These are phyloP conservation scores for Pachyrhynchus sulphureomaculatus DNA, from an alignment of 1,140 invertebrate species.

Conservation along the genomic window DNA sequence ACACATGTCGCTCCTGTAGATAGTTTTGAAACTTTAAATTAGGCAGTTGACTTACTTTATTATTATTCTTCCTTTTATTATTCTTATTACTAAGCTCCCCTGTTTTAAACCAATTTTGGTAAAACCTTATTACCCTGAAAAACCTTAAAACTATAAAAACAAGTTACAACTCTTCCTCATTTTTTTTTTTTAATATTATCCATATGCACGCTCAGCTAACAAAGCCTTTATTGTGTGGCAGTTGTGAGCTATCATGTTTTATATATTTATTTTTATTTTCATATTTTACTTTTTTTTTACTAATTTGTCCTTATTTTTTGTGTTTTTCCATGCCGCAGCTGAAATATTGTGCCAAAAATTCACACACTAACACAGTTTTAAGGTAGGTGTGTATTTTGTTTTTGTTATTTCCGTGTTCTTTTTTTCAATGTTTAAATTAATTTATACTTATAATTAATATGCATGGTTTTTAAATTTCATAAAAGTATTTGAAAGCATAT, in stretches of 20 bases:
- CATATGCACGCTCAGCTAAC: constrained; percentile 24
- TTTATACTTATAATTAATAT: not conserved
- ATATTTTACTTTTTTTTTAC: constrained; percentile 37
- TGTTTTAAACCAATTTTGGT: no score
- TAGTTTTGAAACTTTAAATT: no score
- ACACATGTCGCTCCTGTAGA: no score
- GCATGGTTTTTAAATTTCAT: constrained; percentile 13
- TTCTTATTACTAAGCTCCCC: no score
- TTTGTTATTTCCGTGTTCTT: constrained; percentile 13
- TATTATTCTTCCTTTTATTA: no score
- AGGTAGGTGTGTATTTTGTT: constrained; percentile 40
- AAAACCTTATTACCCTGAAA: no score
- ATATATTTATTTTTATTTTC: constrained; percentile 11
- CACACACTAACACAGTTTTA: constrained; percentile 37
- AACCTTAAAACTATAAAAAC: no score
- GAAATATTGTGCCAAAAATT: constrained; percentile 50
- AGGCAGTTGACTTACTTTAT: no score
- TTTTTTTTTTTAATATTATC: no score
- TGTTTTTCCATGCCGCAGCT: constrained; percentile 48
- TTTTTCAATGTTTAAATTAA: constrained; percentile 5
- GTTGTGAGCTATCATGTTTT: constrained; percentile 1
- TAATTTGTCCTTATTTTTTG: constrained; percentile 45
- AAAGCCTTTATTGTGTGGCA: constrained; percentile 1
- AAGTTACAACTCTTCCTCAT: no score
- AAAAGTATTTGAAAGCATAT: constrained; percentile 1